Conservation (phyloP, 1,140 invertebrate species). For the Micrasema minimum region DNA sequence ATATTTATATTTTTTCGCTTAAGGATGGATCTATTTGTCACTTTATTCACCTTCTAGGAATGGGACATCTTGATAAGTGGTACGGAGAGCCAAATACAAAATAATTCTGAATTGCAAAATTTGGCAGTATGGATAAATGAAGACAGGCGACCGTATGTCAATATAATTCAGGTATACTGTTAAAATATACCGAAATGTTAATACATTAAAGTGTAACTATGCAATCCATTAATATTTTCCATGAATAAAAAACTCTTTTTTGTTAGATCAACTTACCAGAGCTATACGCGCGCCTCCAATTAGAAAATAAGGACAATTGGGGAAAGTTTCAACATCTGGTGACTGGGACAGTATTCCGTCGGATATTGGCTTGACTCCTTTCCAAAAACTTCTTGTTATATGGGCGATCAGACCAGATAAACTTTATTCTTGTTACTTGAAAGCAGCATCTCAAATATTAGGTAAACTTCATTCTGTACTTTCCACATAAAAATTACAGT, state of each 20-base stretch:
- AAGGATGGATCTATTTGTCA: background rate
- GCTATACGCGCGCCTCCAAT: slow-evolving; percentile 55
- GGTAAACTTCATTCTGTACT: slow-evolving; percentile 59
- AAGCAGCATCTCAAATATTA: slow-evolving; percentile 77
- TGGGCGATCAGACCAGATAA: slow-evolving; percentile 87
- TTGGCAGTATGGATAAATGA: slow-evolving; percentile 40
- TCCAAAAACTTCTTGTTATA: slow-evolving; percentile 85
- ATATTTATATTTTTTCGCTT: too few species aligned
- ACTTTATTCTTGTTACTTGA: slow-evolving; percentile 70
- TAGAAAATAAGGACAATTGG: slow-evolving; percentile 59
- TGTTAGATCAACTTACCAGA: slow-evolving; percentile 55
- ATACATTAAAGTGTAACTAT: too few species aligned
- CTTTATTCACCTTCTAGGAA: slow-evolving; percentile 37
- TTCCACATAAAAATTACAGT: too few species aligned
- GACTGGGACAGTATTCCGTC: slow-evolving; percentile 60
- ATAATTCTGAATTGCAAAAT: slow-evolving; percentile 32
- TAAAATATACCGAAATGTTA: too few species aligned
- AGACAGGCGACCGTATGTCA: slow-evolving; percentile 35
- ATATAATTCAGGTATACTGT: slow-evolving; percentile 33
- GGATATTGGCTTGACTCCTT: slow-evolving; percentile 72
- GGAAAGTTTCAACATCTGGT: slow-evolving; percentile 55
- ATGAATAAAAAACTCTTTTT: slow-evolving; percentile 44
- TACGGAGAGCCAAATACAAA: slow-evolving; percentile 41
- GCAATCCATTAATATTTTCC: slow-evolving; percentile 51
- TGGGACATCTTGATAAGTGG: slow-evolving; percentile 49